Percentiles rank a stretch among this genome's conserved stretches.
These are phyloP conservation scores for Acromyrmex echinatior DNA, from an alignment of 1,140 invertebrate genomes.

Conservation along the genomic window DNA sequence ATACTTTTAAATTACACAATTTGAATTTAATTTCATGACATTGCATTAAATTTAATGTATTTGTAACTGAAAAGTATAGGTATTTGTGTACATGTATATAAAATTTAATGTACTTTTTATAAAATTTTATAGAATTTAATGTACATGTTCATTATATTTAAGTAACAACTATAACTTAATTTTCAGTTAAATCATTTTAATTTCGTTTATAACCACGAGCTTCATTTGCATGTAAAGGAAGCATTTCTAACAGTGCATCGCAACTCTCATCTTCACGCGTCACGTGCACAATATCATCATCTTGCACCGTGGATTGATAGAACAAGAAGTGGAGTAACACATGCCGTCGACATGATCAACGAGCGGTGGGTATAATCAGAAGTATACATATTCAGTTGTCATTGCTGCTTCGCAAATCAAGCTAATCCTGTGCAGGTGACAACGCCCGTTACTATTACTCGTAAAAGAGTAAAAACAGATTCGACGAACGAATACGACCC, in stretches of 20 bases:
- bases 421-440: conserved; percentile 28
- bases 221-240: too few species aligned
- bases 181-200: too few species aligned
- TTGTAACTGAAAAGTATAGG: too few species aligned
- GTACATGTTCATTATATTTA: too few species aligned
- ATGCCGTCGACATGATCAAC: conserved; percentile 53
- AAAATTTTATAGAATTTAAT: too few species aligned
- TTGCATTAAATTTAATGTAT: too few species aligned
- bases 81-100: too few species aligned
- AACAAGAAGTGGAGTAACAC: not conserved
- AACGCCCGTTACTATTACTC: conserved; percentile 66
- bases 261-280: not conserved
- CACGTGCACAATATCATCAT: conserved; percentile 7
- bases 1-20: too few species aligned
- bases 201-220: too few species aligned
- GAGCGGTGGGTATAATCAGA: conserved; percentile 51
- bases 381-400: conserved; percentile 54
- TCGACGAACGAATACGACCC: conserved; percentile 60
- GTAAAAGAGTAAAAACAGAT: conserved; percentile 64
- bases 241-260: not conserved
- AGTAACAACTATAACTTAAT: too few species aligned
- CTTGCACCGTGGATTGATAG: conserved; percentile 33
- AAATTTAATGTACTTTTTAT: too few species aligned
- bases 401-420: conserved; percentile 31
- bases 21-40: too few species aligned